Conservation (phyloP, 2,797 vertebrate species). For the Pelodytes ibericus region DNA sequence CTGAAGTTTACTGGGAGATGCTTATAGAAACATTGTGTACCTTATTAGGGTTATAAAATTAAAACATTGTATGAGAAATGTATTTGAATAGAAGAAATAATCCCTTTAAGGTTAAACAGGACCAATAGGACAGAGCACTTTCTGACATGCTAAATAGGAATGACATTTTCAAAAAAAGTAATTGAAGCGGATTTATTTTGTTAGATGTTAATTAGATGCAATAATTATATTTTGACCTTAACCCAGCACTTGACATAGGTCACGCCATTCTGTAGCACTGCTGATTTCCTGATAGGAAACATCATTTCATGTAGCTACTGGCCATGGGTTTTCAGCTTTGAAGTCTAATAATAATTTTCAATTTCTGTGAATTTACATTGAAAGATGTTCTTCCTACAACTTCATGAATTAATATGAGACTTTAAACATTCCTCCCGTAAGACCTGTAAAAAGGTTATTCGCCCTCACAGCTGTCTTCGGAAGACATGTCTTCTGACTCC, state of each 20-base stretch:
- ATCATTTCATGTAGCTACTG: no score
- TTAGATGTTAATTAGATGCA: constrained; percentile 8
- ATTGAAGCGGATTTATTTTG: constrained; percentile 15
- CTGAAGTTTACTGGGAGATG: constrained; percentile 12
- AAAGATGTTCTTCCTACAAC: no score
- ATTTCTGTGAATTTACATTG: no score
- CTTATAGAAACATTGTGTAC: neutral
- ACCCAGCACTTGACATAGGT: constrained; percentile 4
- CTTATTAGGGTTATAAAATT: constrained; percentile 26
- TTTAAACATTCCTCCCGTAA: no score
- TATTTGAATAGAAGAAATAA: constrained; percentile 26
- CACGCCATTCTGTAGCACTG: neutral
- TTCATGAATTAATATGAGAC: no score
- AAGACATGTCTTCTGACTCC: no score
- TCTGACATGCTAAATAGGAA: constrained; percentile 31
- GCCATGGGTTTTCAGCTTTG: no score
- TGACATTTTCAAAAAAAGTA: constrained; percentile 33
- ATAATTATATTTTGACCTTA: constrained; percentile 10
- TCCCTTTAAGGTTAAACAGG: constrained; percentile 21
- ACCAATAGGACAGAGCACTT: neutral
- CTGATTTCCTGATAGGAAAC: neutral
- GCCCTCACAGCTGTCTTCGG: no score
- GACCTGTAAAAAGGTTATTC: no score
- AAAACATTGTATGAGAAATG: constrained; percentile 9
- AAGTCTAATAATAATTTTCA: no score